A percentile compares a stretch with the other conserved stretches of the same genome.
phyloP scores from a whole-genome alignment of 2,888 invertebrate genomes.

The Polymixis lichenea region DNA sequence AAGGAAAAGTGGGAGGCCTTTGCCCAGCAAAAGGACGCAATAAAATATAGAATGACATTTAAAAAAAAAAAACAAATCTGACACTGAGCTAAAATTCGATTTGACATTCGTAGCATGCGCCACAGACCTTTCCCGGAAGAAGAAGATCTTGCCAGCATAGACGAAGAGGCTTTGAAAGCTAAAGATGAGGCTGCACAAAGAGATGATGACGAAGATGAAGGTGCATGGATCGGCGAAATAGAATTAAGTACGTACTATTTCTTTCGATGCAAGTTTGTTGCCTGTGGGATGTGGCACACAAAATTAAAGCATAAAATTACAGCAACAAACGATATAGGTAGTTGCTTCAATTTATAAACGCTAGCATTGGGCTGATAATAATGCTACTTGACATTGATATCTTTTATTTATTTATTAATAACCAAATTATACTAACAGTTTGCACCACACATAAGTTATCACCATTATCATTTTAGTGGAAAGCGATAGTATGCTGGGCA shows the following conservation, averaged over 20 bases:
- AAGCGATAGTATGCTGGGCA: conserved; percentile 82
- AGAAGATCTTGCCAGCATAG: conserved; percentile 87
- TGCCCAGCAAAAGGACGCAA: no score
- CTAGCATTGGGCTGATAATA: no score
- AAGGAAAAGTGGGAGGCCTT: background rate
- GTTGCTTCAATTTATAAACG: background rate
- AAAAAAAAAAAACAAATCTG: background rate
- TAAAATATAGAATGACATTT: background rate
- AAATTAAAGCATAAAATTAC: no score
- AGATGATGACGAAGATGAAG: conserved; percentile 88
- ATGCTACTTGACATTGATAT: no score
- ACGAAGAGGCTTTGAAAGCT: conserved; percentile 90
- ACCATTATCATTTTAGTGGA: conserved; percentile 75
- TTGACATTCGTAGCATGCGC: conserved; percentile 78
- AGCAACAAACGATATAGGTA: background rate
- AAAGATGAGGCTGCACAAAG: conserved; percentile 85
- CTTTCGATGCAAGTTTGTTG: background rate
- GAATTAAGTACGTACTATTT: conserved; percentile 90
- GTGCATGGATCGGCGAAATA: conserved; percentile 89
- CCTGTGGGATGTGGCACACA: no score
- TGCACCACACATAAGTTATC: no score
- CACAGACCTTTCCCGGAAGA: conserved; percentile 85
- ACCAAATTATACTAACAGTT: no score
- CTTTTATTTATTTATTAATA: no score
- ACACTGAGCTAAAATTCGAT: background rate